A percentile compares a stretch with the other conserved stretches of the same genome.
Conservation (phyloP, 2,797 vertebrate species). For the Morelia viridis region DNA sequence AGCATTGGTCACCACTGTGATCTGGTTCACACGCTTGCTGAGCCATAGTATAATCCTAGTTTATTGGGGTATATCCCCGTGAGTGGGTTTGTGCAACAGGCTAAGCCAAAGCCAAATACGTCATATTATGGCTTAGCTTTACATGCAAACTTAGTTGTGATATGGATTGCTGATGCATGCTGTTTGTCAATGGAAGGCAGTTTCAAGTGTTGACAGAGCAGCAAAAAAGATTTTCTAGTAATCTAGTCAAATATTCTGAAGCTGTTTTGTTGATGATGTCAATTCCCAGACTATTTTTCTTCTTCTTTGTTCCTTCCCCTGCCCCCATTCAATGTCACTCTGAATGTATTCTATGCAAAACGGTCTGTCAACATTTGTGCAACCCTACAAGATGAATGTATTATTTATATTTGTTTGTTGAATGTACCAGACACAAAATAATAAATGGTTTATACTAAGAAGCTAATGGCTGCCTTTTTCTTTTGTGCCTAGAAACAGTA, state of each 20-base stretch:
- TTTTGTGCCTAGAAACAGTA: constrained; percentile 48
- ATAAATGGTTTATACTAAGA: neutral
- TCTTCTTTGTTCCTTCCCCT: neutral
- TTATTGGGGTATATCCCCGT: too few relatives aligned
- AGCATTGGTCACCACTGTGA: neutral
- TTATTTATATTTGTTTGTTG: neutral
- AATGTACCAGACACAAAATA: neutral
- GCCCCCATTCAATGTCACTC: neutral
- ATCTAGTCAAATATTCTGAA: neutral
- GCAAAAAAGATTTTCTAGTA: neutral
- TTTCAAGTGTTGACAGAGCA: too few relatives aligned
- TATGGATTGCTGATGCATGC: too few relatives aligned
- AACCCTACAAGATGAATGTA: neutral
- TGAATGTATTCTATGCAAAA: neutral
- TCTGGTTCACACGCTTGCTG: too few relatives aligned
- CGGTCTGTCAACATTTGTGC: neutral
- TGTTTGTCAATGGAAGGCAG: too few relatives aligned
- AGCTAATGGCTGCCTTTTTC: neutral
- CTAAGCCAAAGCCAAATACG: too few relatives aligned
- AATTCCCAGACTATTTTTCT: neutral
- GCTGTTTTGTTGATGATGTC: neutral
- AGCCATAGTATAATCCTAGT: too few relatives aligned
- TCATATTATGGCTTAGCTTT: too few relatives aligned
- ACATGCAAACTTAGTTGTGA: too few relatives aligned
- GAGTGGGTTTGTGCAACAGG: too few relatives aligned